Evolutionary conservation across 23 tunicate genomes (phyloP).

Genomic region (Ascidia mentula): DNA sequence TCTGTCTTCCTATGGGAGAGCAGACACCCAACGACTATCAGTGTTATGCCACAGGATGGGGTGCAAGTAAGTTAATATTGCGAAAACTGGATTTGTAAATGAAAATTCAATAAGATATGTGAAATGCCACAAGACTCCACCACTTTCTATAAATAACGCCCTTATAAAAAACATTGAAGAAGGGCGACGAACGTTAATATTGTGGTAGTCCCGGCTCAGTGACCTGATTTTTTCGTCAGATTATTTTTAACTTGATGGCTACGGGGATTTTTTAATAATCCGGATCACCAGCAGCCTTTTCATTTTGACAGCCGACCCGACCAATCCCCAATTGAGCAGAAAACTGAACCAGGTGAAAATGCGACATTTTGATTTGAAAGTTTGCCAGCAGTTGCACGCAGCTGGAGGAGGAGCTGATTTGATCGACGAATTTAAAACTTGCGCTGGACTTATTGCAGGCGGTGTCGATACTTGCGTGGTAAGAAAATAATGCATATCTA

Average conservation of each 20-base stretch:
- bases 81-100: too few species aligned
- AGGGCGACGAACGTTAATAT: too few species aligned
- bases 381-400: neutral
- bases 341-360: neutral
- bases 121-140: too few species aligned
- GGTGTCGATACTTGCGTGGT: conserved; percentile 35
- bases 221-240: too few species aligned
- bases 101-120: too few species aligned
- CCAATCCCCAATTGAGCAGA: neutral
- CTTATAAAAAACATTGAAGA: too few species aligned
- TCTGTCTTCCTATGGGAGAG: conserved; percentile 44
- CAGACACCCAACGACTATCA: conserved; percentile 39
- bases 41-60: conserved; percentile 66
- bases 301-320: neutral
- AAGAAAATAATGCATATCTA: too few species aligned
- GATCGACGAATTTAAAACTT: conserved; percentile 1
- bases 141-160: too few species aligned
- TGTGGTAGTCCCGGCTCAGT: too few species aligned
- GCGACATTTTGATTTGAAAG: conserved; percentile 14
- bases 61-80: conserved; percentile 29
- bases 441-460: conserved; percentile 28
- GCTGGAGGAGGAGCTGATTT: neutral
- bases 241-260: too few species aligned
- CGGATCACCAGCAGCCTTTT: too few species aligned
- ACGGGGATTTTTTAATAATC: too few species aligned